A percentile compares a stretch with the other conserved stretches of the same genome.
phyloP scores from a whole-genome alignment of 2,797 vertebrate genomes.

The Vireo griseus region DNA sequence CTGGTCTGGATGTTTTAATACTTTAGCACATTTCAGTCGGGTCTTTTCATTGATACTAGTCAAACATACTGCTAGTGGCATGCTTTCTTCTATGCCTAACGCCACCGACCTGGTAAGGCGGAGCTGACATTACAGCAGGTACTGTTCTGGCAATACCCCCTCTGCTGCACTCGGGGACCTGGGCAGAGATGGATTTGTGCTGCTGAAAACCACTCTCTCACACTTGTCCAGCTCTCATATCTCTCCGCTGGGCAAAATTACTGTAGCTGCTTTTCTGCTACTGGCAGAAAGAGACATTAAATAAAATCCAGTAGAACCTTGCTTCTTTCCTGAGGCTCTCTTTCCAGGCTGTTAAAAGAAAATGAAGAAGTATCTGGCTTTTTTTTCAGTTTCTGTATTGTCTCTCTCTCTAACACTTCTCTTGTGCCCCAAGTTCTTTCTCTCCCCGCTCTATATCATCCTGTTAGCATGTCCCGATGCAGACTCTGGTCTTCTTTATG shows the following conservation, averaged over 20 bases:
- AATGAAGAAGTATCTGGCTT: neutral
- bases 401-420: neutral
- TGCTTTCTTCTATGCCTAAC: neutral
- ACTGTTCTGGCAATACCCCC: neutral
- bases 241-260: neutral
- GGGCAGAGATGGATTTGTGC: accelerated
- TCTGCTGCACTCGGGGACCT: accelerated
- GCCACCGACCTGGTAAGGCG: neutral
- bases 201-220: neutral
- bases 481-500: neutral
- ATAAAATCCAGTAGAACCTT: neutral
- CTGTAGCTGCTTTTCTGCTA: neutral
- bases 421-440: neutral
- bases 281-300: neutral
- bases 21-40: neutral
- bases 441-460: neutral
- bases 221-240: neutral
- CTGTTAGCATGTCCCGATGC: neutral
- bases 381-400: neutral
- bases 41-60: neutral
- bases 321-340: neutral
- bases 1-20: neutral
- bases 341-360: neutral
- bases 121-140: neutral
- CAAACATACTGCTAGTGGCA: neutral